Conservation (phyloP, 1,140 invertebrate genomes). For the Brachystomella parvula region DNA sequence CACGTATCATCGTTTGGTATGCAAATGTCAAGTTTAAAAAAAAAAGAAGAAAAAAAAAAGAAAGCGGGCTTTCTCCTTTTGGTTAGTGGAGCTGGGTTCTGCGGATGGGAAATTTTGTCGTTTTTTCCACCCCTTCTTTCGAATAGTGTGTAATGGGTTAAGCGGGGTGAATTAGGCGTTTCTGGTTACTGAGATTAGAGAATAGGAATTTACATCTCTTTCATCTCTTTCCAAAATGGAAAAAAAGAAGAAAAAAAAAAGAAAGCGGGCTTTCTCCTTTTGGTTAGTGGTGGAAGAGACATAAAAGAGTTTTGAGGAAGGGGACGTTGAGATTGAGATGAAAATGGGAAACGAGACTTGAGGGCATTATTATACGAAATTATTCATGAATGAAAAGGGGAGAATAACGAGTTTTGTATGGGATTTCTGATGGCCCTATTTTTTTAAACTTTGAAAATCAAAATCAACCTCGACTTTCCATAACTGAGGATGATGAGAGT, state of each 20-base stretch:
- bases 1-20: conserved; percentile 1
- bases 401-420: conserved; percentile 38
- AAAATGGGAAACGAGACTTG: conserved; percentile 21
- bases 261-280: background rate
- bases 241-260: background rate
- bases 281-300: background rate
- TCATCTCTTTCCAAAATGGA: too few species aligned
- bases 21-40: background rate
- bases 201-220: too few species aligned
- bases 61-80: background rate
- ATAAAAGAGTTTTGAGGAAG: background rate
- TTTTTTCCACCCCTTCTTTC: too few species aligned
- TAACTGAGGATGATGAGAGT: background rate
- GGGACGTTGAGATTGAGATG: conserved; percentile 4
- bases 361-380: conserved; percentile 39
- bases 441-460: background rate
- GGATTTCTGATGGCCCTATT: conserved; percentile 26
- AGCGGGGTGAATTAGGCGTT: too few species aligned
- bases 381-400: conserved; percentile 39
- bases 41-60: background rate
- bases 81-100: too few species aligned
- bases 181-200: too few species aligned
- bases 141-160: too few species aligned
- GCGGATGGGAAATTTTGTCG: too few species aligned
- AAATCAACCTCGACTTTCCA: conserved; percentile 2